These are phyloP conservation scores for Tauraco erythrolophus DNA, from an alignment of 2,113 vertebrate genomes.

Conservation along the genomic window DNA sequence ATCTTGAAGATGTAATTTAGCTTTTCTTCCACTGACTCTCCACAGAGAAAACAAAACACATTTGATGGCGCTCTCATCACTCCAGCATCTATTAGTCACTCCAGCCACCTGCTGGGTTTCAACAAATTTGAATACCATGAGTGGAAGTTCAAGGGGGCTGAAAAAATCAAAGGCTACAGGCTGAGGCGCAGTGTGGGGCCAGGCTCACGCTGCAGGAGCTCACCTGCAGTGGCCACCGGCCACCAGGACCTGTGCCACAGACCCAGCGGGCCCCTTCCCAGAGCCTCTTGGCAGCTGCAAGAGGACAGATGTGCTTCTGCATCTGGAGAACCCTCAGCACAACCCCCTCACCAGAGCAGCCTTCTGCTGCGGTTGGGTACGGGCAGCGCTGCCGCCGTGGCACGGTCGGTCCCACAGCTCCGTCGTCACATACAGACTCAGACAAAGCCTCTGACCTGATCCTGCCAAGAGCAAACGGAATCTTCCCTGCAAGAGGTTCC, in stretches of 20 bases:
- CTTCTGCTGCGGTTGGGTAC: no score
- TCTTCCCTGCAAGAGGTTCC: background rate
- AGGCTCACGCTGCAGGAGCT: background rate
- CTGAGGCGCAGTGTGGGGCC: background rate
- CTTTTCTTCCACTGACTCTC: conserved; percentile 14
- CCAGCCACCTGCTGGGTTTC: background rate
- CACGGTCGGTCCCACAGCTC: background rate
- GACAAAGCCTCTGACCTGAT: background rate
- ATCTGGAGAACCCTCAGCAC: background rate
- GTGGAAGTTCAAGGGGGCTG: background rate
- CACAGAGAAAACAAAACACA: background rate
- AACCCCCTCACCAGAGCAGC: background rate
- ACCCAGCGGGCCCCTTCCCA: background rate
- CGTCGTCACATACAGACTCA: accelerated
- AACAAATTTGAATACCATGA: background rate
- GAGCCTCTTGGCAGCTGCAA: background rate
- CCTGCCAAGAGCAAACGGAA: background rate
- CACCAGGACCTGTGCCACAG: background rate
- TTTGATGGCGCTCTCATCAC: background rate
- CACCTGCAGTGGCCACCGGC: background rate
- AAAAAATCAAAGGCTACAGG: background rate
- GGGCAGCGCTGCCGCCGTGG: background rate
- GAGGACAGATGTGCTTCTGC: background rate
- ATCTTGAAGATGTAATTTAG: conserved; percentile 44
- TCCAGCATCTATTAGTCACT: background rate